Evolutionary conservation across 2,797 vertebrate species (phyloP), one percentile per base, ranked within the genome.

Genomic region (Cercopithecus mitis): DNA sequence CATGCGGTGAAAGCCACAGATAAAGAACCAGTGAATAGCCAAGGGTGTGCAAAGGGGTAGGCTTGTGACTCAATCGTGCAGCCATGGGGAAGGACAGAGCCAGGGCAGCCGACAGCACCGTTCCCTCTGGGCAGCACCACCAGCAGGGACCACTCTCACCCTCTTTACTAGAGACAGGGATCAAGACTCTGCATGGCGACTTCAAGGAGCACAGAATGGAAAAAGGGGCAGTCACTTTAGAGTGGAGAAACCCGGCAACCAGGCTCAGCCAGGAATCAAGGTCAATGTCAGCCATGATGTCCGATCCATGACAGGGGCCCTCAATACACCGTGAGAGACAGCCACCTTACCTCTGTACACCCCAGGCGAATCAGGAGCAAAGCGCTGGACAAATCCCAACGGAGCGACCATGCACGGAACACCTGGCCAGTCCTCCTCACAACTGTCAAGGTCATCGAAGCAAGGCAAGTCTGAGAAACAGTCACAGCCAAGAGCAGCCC

Each of bases 301-400:
- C n/a, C 2, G 0, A n/a, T 36, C 33, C 64, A n/a, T 39, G 19
- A 22, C 67, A 22, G 19, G 19, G n/a, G 19, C 20, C 67, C 67
- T 22, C 33, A 19, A 70, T 70, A 8, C 1, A 2, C 17, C 1
- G 0, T 39, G 20, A 39, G 19, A 36, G n/a, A 22, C n/a, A 22
- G n/a, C 7, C 20, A 30, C 67, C 9, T 36, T 39, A 12, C 19
- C n/a, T 36, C 70, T 72, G 70, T 36, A 64, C 2, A 22, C 19
- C 19, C 70, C 36, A 72, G 36, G 70, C 20, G 12, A 22, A 11
- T 72, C 36, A 22, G n/a, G 67, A 22, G n/a, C 19, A 20, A 72
- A 14, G 33, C n/a, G 24, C n/a, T 5, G 4, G 20, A 39, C 19
- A 39, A 72, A 22, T 20, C n/a, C 70, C 70, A 11, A 9, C 0